A percentile compares a stretch with the other conserved stretches of the same genome.
phyloP scores from a whole-genome alignment of 2,888 invertebrate species.

The Caenorhabditis plicata region DNA sequence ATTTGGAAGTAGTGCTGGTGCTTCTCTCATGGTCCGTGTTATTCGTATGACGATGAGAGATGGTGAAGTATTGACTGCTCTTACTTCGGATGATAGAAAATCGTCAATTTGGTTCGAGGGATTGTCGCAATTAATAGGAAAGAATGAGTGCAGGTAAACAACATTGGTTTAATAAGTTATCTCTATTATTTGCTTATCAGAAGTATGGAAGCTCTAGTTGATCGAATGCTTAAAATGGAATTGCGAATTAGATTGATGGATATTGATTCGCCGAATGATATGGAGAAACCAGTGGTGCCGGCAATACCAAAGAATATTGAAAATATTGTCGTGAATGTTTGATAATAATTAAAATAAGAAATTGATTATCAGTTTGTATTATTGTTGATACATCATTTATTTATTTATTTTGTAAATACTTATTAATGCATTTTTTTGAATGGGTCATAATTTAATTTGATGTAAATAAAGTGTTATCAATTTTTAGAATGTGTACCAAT shows the following conservation, averaged over 20 bases:
- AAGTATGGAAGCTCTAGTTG: constrained; percentile 65
- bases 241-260: constrained; percentile 88
- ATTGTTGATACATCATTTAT: too few species aligned
- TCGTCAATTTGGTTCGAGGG: constrained; percentile 23
- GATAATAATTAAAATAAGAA: too few species aligned
- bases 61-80: constrained; percentile 21
- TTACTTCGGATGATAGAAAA: constrained; percentile 13
- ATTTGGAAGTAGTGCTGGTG: constrained; percentile 5
- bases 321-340: too few species aligned
- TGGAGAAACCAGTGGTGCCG: constrained; percentile 83
- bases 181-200: too few species aligned
- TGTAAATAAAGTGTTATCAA: too few species aligned
- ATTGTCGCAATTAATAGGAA: constrained; percentile 14
- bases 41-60: constrained; percentile 19
- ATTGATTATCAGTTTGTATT: too few species aligned
- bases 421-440: too few species aligned
- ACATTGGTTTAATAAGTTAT: too few species aligned
- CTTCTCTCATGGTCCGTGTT: constrained; percentile 10
- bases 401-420: too few species aligned
- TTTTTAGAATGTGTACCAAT: too few species aligned
- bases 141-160: constrained; percentile 2
- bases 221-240: constrained; percentile 90
- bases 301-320: constrained; percentile 88
- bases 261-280: constrained; percentile 81
- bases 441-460: too few species aligned